Conservation (phyloP, 2,113 vertebrate species). For the Dermatemys mawii region DNA sequence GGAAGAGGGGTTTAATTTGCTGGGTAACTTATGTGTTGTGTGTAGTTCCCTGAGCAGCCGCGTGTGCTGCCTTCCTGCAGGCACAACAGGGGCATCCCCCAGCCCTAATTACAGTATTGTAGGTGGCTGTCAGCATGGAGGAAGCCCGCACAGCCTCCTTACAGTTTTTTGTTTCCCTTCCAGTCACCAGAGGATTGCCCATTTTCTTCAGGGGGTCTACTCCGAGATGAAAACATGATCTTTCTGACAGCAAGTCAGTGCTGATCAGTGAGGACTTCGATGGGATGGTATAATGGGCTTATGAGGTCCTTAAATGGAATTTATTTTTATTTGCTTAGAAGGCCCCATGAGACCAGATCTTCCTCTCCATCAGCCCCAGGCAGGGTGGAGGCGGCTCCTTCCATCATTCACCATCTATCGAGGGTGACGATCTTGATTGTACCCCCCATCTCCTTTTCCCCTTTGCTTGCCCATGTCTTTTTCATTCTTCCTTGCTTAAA, state of each 20-base stretch:
- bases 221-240: not conserved
- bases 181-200: not conserved
- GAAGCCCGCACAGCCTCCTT: not conserved
- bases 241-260: not conserved
- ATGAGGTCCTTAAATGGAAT: not conserved
- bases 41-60: not conserved
- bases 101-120: not conserved
- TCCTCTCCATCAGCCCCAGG: not conserved
- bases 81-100: no score
- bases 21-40: not conserved
- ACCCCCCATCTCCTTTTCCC: not conserved
- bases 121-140: not conserved
- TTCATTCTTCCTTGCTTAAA: not conserved
- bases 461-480: not conserved
- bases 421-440: not conserved
- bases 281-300: not conserved
- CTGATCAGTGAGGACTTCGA: not conserved
- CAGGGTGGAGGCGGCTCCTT: not conserved
- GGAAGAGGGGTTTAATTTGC: not conserved
- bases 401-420: not conserved
- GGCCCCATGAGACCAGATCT: not conserved
- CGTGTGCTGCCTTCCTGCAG: fast-evolving
- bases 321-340: not conserved
- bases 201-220: not conserved
- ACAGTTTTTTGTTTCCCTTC: not conserved